A percentile compares a stretch with the other conserved stretches of the same genome.
phyloP scores from a whole-genome alignment of 2,113 vertebrate species.

The Lipophrys pholis region DNA sequence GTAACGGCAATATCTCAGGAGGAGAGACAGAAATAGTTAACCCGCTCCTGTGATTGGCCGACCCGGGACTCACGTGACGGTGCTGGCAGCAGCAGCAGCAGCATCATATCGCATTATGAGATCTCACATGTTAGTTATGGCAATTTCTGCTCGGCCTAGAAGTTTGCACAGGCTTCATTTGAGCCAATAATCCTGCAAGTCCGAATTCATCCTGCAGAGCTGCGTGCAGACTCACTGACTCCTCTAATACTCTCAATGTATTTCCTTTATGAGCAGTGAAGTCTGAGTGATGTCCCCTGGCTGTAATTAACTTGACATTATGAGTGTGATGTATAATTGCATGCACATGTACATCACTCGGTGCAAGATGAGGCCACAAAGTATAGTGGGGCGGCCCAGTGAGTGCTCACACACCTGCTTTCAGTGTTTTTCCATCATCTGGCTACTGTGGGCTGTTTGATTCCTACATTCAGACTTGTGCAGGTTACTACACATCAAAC shows the following conservation, averaged over 20 bases:
- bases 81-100: constrained; percentile 66
- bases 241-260: constrained; percentile 24
- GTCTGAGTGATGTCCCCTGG: constrained; percentile 47
- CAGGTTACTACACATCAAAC: constrained; percentile 25
- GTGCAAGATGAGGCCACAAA: constrained; percentile 29
- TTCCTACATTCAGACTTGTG: constrained; percentile 26
- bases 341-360: constrained; percentile 35
- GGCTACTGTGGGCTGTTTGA: constrained; percentile 23
- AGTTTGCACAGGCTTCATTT: constrained; percentile 25
- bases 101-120: constrained; percentile 39
- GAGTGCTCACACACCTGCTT: constrained; percentile 10
- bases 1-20: constrained; percentile 57
- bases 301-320: constrained; percentile 54
- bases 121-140: constrained; percentile 47
- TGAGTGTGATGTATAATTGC: constrained; percentile 50
- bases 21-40: constrained; percentile 79
- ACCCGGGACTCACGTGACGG: constrained; percentile 73
- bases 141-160: constrained; percentile 10
- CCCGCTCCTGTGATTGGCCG: constrained; percentile 73
- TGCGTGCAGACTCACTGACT: constrained; percentile 43
- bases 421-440: not conserved
- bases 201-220: constrained; percentile 17
- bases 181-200: constrained; percentile 8
- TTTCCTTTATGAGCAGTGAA: constrained; percentile 37
- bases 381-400: not conserved